Evolutionary conservation across 2,113 vertebrate species (phyloP), one percentile per base, ranked within the genome.

Genomic region (Asarcornis scutulata): DNA sequence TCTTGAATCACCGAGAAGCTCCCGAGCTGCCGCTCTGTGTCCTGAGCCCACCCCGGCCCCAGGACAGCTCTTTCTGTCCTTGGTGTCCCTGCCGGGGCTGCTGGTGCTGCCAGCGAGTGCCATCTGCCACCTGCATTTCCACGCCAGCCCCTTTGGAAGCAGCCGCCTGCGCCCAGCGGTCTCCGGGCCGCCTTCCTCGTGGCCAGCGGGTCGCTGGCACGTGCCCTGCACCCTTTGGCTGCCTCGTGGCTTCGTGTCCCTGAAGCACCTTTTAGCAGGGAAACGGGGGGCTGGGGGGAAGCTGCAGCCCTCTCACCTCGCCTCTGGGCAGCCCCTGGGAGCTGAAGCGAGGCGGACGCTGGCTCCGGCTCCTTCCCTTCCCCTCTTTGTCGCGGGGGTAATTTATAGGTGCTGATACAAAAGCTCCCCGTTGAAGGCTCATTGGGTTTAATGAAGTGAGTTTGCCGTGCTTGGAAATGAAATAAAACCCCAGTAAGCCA

Each of bases 391-490:
- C 44, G 3, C 42, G n/a, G 25, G 23, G 36, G 59, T 67, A 15
- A 83, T 95, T 95, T 91, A 66, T 44, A n/a, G 85, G 7, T 40
- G 40, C 18, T 13, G n/a, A 1, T 59, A 50, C 56, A 81, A 88
- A 83, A 83, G 79, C 56, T 95, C 68, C 59, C 83, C 23, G n/a
- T 34, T 78, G 85, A 91, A 93, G 68, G 64, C 73, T 96, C 44
- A 2, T 75, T 91, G 76, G 31, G 64, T 88, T 97, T 86, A 91
- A 83, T 80, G 88, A 86, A 95, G 93, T 89, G 86, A 89, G 68
- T 82, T 60, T 83, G 56, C 83, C 0, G 2, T 40, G 71, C 42
- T 89, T 85, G 82, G 88, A 36, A 82, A 63, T 72, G 77, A 72
- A 87, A 94, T 73, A 25, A 80, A 89, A 60, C 2, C 75, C 62